Percentiles rank a stretch among this genome's conserved stretches.
phyloP scores from a whole-genome alignment of 64 coral and sea anemone species.

The Acropora tenuis region DNA sequence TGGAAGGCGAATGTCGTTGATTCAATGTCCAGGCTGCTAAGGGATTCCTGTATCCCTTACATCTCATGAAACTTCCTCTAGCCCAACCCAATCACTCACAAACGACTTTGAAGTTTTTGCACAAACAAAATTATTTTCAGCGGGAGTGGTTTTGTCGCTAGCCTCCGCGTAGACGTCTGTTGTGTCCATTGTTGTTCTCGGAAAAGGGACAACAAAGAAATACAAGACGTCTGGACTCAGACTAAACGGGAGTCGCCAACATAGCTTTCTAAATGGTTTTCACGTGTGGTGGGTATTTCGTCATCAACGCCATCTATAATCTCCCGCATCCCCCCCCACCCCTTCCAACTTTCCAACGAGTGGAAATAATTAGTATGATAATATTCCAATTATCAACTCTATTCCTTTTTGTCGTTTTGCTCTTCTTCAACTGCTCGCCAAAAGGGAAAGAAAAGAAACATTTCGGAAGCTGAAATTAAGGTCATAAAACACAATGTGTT shows the following conservation, averaged over 20 bases:
- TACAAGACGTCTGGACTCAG: neutral
- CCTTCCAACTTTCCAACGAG: neutral
- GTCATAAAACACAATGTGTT: neutral
- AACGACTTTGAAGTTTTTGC: neutral
- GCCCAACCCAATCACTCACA: neutral
- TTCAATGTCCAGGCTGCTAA: constrained; percentile 5
- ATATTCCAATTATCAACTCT: neutral
- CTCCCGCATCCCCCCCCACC: neutral
- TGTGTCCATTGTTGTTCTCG: neutral
- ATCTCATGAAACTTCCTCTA: neutral
- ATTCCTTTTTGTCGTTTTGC: constrained; percentile 4
- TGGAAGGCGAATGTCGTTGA: neutral
- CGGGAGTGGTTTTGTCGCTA: neutral
- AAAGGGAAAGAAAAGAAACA: neutral
- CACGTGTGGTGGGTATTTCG: neutral
- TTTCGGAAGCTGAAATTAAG: neutral
- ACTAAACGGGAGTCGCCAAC: neutral
- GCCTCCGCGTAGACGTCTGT: neutral
- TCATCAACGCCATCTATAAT: neutral
- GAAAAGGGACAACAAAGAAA: neutral
- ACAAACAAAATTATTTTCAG: neutral
- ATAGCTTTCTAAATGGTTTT: neutral
- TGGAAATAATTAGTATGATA: neutral
- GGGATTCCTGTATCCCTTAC: neutral
- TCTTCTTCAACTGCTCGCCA: neutral